A percentile compares a stretch with the other conserved stretches of the same genome.
Conservation (phyloP, 2,113 vertebrate species). For the Serinus canaria region DNA sequence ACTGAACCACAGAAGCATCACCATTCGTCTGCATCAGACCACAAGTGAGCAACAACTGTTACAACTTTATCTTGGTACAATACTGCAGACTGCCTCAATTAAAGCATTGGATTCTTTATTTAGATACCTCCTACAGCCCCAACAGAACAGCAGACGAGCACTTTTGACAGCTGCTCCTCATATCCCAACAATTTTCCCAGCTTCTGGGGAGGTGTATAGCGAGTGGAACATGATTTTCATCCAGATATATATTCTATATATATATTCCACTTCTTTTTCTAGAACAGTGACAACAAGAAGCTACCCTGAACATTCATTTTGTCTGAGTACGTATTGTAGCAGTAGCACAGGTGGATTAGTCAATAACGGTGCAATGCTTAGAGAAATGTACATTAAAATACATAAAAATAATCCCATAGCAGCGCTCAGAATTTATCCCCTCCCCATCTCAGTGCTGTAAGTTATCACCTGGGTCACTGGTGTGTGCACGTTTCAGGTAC, state of each 20-base stretch:
- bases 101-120: neutral
- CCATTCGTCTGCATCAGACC: neutral
- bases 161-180: slow-evolving; percentile 10
- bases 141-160: neutral
- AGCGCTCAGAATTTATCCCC: neutral
- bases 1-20: neutral
- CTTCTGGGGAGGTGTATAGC: neutral
- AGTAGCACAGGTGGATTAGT: neutral
- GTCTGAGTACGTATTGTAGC: neutral
- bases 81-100: neutral
- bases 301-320: neutral
- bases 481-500: fast-evolving
- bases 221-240: neutral
- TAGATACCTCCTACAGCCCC: neutral
- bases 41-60: neutral
- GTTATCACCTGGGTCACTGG: neutral
- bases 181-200: neutral
- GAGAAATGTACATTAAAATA: neutral
- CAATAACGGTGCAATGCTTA: neutral
- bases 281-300: neutral
- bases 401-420: neutral
- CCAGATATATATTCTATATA: neutral
- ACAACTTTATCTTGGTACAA: neutral
- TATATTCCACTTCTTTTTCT: neutral
- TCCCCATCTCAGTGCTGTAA: fast-evolving